Conservation (phyloP, 2,113 vertebrate species). For the Eclectus roratus region DNA sequence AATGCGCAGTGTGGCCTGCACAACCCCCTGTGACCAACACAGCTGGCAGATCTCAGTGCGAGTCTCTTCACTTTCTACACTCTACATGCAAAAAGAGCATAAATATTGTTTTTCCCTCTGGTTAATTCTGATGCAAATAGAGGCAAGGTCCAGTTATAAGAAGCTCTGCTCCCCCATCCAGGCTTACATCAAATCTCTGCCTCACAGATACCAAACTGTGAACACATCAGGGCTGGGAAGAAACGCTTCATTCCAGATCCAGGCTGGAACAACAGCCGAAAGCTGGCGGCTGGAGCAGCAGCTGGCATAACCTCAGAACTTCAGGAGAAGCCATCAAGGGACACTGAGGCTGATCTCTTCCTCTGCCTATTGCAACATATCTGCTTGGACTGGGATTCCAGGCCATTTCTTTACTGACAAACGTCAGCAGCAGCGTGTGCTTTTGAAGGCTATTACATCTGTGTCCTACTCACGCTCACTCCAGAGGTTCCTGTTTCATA, state of each 20-base stretch:
- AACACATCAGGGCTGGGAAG: not conserved
- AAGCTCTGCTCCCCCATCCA: not conserved
- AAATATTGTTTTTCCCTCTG: not conserved
- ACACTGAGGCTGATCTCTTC: conserved; percentile 2
- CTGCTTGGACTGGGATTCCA: not conserved
- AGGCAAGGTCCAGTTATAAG: not conserved
- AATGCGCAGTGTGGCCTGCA: not conserved
- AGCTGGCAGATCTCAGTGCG: not conserved
- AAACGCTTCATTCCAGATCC: not conserved
- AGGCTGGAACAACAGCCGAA: not conserved
- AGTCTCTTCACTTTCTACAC: not conserved
- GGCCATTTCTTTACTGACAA: not conserved
- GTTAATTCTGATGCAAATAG: not conserved
- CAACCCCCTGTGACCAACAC: not conserved
- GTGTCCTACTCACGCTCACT: not conserved
- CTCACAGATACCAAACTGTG: not conserved
- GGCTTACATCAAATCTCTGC: not conserved
- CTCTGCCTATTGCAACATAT: conserved; percentile 51
- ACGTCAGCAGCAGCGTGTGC: conserved; percentile 6
- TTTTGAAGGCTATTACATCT: conserved; percentile 6
- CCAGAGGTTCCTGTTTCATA: conserved; percentile 49
- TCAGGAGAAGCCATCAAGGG: conserved; percentile 34
- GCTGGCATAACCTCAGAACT: not conserved
- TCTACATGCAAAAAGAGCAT: not conserved
- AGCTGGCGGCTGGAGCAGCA: not conserved